phyloP scores from a whole-genome alignment of 2,113 vertebrate species.

The Pelobates fuscus region DNA sequence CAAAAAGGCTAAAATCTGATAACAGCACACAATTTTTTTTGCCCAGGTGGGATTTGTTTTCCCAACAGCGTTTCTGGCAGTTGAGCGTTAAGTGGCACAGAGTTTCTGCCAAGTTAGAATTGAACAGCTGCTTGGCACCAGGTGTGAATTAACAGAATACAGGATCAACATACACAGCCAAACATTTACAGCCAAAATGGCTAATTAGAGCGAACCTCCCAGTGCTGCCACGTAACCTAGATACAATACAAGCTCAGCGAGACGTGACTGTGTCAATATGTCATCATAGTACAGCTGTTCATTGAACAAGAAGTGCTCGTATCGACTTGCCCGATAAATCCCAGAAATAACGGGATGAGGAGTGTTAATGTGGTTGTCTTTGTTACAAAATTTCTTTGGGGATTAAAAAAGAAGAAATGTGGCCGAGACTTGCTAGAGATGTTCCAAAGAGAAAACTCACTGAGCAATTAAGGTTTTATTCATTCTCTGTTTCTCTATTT shows the following conservation, averaged over 20 bases:
- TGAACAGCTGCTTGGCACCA: background rate
- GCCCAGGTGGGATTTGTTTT: too few species aligned
- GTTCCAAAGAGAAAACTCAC: too few species aligned
- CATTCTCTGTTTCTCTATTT: too few species aligned
- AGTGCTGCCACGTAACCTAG: background rate
- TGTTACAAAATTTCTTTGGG: too few species aligned
- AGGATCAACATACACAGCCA: slow-evolving; percentile 9
- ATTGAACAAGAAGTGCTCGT: background rate
- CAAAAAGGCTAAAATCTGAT: too few species aligned
- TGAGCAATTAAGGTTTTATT: too few species aligned
- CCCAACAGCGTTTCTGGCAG: too few species aligned
- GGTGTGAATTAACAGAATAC: background rate
- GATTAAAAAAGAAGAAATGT: too few species aligned
- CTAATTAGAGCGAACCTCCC: background rate
- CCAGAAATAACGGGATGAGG: background rate
- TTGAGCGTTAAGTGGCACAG: too few species aligned
- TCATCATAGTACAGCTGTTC: background rate
- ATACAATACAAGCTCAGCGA: background rate
- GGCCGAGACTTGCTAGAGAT: too few species aligned
- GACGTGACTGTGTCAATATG: slow-evolving; percentile 5
- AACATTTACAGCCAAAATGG: background rate
- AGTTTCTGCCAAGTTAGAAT: too few species aligned
- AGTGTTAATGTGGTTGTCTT: background rate
- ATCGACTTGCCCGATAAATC: background rate
- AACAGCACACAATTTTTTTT: too few species aligned